Percentiles rank a stretch among this genome's conserved stretches.
phyloP scores from a whole-genome alignment of 2,888 invertebrate species.

The Tipula confusa region DNA sequence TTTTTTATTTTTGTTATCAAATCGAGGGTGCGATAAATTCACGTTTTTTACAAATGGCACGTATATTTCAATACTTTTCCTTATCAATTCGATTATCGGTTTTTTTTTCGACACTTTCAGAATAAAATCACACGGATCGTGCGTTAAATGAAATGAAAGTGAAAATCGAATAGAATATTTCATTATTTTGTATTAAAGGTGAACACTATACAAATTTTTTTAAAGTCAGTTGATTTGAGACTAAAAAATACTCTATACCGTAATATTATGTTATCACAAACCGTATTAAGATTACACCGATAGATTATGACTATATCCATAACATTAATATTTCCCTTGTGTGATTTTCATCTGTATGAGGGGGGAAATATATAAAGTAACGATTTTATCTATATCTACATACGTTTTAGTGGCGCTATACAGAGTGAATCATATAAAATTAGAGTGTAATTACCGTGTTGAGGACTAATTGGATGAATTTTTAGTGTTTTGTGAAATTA shows the following conservation, averaged over 20 bases:
- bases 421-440: not conserved
- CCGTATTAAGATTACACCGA: not conserved
- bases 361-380: not conserved
- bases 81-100: conserved; percentile 12
- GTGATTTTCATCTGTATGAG: not conserved
- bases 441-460: too few relatives aligned
- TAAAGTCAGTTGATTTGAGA: not conserved
- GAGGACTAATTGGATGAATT: too few relatives aligned
- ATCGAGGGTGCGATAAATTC: not conserved
- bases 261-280: not conserved
- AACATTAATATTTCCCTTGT: not conserved
- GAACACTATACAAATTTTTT: not conserved
- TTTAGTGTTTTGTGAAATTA: too few relatives aligned
- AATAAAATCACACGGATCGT: conserved; percentile 7
- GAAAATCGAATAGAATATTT: not conserved
- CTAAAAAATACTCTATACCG: too few relatives aligned
- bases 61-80: not conserved
- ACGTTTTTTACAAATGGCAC: not conserved
- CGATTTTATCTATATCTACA: not conserved
- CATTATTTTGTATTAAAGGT: not conserved
- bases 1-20: not conserved
- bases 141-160: conserved; percentile 8
- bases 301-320: not conserved
- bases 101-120: not conserved
- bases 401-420: not conserved